phyloP scores from a whole-genome alignment of 2,888 invertebrate genomes.

The Hypsopygia costalis region DNA sequence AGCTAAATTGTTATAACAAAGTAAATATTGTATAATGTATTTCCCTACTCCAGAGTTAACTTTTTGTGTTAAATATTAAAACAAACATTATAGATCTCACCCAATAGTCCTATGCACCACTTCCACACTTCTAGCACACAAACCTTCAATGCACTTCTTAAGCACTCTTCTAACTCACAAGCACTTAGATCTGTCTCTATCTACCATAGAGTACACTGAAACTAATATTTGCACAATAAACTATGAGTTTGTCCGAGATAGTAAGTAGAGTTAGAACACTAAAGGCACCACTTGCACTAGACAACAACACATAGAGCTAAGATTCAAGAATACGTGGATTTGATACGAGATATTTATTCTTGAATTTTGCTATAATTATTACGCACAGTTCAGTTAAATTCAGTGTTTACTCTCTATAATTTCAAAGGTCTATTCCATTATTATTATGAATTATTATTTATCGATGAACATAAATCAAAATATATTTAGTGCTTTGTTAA shows the following conservation, averaged over 20 bases:
- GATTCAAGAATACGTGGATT: conserved; percentile 52
- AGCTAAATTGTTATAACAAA: too few species aligned
- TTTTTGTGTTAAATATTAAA: too few species aligned
- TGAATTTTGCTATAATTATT: conserved; percentile 18
- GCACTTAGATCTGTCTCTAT: conserved; percentile 65
- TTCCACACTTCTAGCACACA: conserved; percentile 72
- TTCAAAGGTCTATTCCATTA: not conserved
- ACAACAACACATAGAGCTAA: conserved; percentile 63
- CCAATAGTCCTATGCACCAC: conserved; percentile 65
- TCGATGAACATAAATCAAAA: too few species aligned
- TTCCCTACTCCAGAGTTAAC: too few species aligned
- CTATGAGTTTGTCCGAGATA: conserved; percentile 62
- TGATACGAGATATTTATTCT: conserved; percentile 19
- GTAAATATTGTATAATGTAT: too few species aligned
- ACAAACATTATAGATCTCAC: conserved; percentile 63
- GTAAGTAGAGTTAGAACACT: conserved; percentile 62
- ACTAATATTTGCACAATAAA: conserved; percentile 62
- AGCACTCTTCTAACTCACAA: conserved; percentile 53
- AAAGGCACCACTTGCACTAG: conserved; percentile 56
- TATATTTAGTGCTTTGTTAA: too few species aligned
- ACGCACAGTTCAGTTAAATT: conserved; percentile 28
- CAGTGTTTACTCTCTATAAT: conserved; percentile 10
- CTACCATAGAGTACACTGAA: conserved; percentile 64
- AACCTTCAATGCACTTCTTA: conserved; percentile 67
- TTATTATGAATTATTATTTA: too few species aligned